Percentiles rank a stretch among this genome's conserved stretches.
Evolutionary conservation across 1,140 invertebrate species (phyloP).

Genomic region (Formica exsecta): DNA sequence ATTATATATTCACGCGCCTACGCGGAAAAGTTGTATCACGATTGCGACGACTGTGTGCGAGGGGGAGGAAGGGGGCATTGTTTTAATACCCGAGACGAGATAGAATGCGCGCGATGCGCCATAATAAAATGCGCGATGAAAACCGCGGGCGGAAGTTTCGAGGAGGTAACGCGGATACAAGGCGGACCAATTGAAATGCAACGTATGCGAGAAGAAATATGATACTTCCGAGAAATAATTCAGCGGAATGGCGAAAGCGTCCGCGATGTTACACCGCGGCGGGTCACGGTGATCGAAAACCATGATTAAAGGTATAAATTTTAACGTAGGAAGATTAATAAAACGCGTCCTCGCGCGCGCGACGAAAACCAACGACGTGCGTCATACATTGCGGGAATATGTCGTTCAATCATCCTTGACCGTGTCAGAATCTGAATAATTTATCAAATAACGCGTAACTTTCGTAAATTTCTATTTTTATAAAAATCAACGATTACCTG

Average conservation of each 20-base stretch:
- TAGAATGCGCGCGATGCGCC: constrained; percentile 49
- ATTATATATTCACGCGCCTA: constrained; percentile 36
- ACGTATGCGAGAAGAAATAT: constrained; percentile 59
- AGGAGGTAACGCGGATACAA: constrained; percentile 50
- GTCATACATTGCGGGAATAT: constrained; percentile 15
- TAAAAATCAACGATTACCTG: not conserved
- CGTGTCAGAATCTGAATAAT: not conserved
- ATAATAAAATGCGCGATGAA: constrained; percentile 68
- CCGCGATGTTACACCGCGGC: constrained; percentile 21
- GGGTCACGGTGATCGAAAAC: constrained; percentile 47
- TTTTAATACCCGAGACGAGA: constrained; percentile 57
- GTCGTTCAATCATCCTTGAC: constrained; percentile 12
- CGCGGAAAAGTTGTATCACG: constrained; percentile 36
- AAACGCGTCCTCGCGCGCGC: constrained; percentile 12
- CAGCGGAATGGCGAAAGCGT: constrained; percentile 45
- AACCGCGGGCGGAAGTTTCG: constrained; percentile 49
- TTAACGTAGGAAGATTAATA: constrained; percentile 47
- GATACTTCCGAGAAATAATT: constrained; percentile 58
- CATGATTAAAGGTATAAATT: constrained; percentile 65
- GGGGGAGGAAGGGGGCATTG: constrained; percentile 7
- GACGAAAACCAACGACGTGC: constrained; percentile 9
- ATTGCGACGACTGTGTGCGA: not conserved
- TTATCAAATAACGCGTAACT: not conserved
- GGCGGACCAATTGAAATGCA: constrained; percentile 58
- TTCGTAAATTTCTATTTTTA: not conserved